Evolutionary conservation across 2,888 invertebrate species (phyloP), one percentile per base, ranked within the genome.

Genomic region (Trichacis sp.): DNA sequence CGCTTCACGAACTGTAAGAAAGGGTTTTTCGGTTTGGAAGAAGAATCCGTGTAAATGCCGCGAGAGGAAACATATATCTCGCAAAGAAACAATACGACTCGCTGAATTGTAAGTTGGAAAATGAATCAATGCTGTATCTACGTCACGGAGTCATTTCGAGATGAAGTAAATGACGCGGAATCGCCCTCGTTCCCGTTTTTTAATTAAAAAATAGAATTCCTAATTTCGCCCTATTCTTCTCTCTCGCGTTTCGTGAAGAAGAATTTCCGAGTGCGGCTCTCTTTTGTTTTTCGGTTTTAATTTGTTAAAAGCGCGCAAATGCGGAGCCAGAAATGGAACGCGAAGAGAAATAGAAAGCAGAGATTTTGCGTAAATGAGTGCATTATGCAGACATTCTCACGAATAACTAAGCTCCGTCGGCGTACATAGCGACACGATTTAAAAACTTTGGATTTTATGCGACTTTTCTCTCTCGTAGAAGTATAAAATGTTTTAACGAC

Each of bases 251-350:
- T 52, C 47, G 51, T 19, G 45, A 45, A 45, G 49, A 59, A 52
- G 43, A 52, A 52, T 43, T 43, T 30, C 30, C 50, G 60, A 42
- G 48, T 56, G 50, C 50, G 46, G 40, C 52, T 60, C 60, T 70
- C 74, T 72, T 73, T 43, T n/a, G 67, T 73, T 67, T 64, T 68
- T 61, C 51, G 60, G 71, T 72, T 79, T 79, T 81, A 79, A 80
- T 81, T 78, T 78, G 76, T 77, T 79, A 76, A 80, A 80, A 81
- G 77, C 76, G 72, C 71, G 70, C 75, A 72, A 72, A 64, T 52
- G 60, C 33, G 36, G 38, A 54, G 53, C 36, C 54, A 47, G 61
- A 49, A 64, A 53, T 64, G 56, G 56, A 60, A 59, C 52, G 33
- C 48, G 48, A 43, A 59, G 45, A 55, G 55, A 48, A 58, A 55